Percentiles rank a stretch among this genome's conserved stretches.
phyloP scores from a whole-genome alignment of 2,113 vertebrate genomes.

The Willisornis vidua region DNA sequence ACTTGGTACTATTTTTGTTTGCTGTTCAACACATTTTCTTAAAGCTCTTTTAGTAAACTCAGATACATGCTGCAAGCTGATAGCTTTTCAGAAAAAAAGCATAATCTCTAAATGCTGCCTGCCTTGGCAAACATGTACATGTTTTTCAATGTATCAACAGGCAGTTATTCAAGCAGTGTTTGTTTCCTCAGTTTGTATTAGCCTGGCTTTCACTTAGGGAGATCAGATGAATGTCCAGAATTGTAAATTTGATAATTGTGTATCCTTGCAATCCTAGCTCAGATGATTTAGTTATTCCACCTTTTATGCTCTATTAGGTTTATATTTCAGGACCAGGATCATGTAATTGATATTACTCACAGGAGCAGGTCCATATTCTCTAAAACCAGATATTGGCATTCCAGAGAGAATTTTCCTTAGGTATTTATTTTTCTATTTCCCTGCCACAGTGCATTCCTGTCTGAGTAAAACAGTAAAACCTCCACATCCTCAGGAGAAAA shows the following conservation, averaged over 20 bases:
- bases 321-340: neutral
- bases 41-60: conserved; percentile 31
- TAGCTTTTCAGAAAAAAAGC: conserved; percentile 24
- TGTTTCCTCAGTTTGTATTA: neutral
- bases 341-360: neutral
- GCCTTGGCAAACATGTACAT: neutral
- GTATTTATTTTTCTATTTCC: neutral
- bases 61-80: conserved; percentile 20
- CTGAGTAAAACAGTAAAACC: neutral
- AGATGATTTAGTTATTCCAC: neutral
- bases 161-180: conserved; percentile 8
- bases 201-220: neutral
- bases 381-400: neutral
- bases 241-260: neutral
- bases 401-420: accelerated
- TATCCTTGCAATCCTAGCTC: neutral
- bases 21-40: conserved; percentile 43
- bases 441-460: neutral
- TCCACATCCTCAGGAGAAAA: neutral
- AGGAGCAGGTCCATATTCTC: neutral
- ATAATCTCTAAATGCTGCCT: conserved; percentile 12
- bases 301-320: neutral
- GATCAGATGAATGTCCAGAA: neutral
- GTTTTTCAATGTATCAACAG: conserved; percentile 6
- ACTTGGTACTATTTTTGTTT: conserved; percentile 46